Conservation (phyloP, 2,797 vertebrate genomes). For the Platalea minor region DNA sequence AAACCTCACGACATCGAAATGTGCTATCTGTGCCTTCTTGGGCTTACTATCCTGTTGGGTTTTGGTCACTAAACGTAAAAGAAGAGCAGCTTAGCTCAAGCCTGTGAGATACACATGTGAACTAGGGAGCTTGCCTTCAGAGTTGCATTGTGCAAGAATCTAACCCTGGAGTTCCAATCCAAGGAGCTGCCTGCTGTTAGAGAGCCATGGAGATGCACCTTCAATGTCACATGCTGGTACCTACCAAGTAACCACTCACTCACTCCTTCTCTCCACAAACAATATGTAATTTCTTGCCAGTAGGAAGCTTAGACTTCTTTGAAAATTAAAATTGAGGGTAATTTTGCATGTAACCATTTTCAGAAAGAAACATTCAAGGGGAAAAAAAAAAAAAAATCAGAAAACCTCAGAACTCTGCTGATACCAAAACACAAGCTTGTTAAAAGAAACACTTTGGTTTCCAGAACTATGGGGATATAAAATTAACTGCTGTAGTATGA, state of each 20-base stretch:
- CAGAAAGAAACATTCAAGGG: not conserved
- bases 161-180: not conserved
- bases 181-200: not conserved
- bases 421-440: not conserved
- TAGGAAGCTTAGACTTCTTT: not conserved
- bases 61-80: not conserved
- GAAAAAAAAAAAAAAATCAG: not conserved
- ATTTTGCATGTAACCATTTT: not conserved
- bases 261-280: not conserved
- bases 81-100: not conserved
- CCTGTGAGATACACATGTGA: not conserved
- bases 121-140: not conserved
- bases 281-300: not conserved
- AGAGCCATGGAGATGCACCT: not conserved
- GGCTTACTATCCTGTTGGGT: not conserved
- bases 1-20: fast-evolving
- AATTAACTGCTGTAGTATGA: slow-evolving; percentile 16
- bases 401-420: not conserved
- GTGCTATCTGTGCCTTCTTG: not conserved
- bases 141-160: not conserved
- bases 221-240: not conserved
- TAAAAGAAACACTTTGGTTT: slow-evolving; percentile 15
- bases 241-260: not conserved
- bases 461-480: not conserved
- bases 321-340: not conserved